phyloP scores from a whole-genome alignment of 2,113 vertebrate genomes.

The Triplophysa siluroides region DNA sequence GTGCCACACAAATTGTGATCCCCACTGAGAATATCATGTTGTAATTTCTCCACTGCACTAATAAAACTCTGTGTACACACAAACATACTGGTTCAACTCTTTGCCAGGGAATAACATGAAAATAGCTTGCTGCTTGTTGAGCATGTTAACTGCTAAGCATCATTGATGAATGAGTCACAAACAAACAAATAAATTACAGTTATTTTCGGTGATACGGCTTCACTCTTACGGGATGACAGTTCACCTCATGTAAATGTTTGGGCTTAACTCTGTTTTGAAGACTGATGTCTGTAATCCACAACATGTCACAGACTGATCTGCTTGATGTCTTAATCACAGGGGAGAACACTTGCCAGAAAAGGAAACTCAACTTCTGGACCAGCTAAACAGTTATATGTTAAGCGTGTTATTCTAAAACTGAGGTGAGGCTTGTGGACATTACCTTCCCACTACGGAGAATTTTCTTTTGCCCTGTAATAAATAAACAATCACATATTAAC shows the following conservation, averaged over 20 bases:
- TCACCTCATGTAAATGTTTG: background rate
- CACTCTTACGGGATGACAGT: background rate
- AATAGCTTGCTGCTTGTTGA: background rate
- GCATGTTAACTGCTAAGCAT: background rate
- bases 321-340: slow-evolving; percentile 64
- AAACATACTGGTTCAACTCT: no score
- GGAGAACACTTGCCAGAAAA: slow-evolving; percentile 58
- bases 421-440: slow-evolving; percentile 60
- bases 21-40: background rate
- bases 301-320: slow-evolving; percentile 15
- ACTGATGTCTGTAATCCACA: background rate
- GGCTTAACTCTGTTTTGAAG: background rate
- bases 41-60: background rate
- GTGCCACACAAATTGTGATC: background rate
- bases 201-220: background rate
- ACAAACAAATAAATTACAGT: background rate
- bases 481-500: no score
- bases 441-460: background rate
- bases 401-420: slow-evolving; percentile 64
- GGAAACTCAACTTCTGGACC: slow-evolving; percentile 72
- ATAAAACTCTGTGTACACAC: no score
- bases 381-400: slow-evolving; percentile 70
- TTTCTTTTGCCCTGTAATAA: no score
- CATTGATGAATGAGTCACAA: background rate
- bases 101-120: background rate